Evolutionary conservation across 2,113 vertebrate genomes (phyloP), one percentile per base, ranked within the genome.

Genomic region (Neogobius melanostomus): DNA sequence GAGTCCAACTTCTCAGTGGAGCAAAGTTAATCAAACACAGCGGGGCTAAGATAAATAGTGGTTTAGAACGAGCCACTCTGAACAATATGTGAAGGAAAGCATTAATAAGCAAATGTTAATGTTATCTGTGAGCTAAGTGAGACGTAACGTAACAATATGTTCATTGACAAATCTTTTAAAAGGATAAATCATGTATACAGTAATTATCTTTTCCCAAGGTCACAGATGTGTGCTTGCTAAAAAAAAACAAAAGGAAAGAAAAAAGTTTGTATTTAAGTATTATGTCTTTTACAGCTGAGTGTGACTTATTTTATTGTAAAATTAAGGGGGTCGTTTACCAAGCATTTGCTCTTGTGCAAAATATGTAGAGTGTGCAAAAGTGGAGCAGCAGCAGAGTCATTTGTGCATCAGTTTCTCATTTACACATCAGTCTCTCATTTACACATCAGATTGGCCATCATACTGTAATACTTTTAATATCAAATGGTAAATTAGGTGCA

Each of bases 1-100:
- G 91, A 92, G 76, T 88, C 91, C 14, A 89, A 88, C 81, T 93
- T 93, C 72, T 85, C 87, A 8, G 81, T 90, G 75, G 91, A 91
- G 44, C 87, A 91, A 64, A 85, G 73, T 80, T 91, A 90, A 56
- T 76, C 50, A 17, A 5, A 9, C 28, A 10, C 57, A 59, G n/a
- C 12, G 36, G 8, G 36, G 59, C 14, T 71, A 64, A 71, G 76
- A n/a, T n/a, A 43, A 21, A 66, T 68, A 71, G 56, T 66, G 54
- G 76, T 60, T 70, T 42, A 60, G 65, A 75, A 76, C 60, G 49
- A 73, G 12, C n/a, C 8, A 1, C 7, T 44, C 6, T 57, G 0
- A 44, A 52, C 70, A 56, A 52, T 16, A 8, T 28, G 12, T 28
- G 66, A 10, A 60, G 15, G 28, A 45, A 61, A 61, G 44, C 14